These are phyloP conservation scores for Trichonephila inaurata DNA, from an alignment of 1,140 invertebrate species.

Conservation along the genomic window DNA sequence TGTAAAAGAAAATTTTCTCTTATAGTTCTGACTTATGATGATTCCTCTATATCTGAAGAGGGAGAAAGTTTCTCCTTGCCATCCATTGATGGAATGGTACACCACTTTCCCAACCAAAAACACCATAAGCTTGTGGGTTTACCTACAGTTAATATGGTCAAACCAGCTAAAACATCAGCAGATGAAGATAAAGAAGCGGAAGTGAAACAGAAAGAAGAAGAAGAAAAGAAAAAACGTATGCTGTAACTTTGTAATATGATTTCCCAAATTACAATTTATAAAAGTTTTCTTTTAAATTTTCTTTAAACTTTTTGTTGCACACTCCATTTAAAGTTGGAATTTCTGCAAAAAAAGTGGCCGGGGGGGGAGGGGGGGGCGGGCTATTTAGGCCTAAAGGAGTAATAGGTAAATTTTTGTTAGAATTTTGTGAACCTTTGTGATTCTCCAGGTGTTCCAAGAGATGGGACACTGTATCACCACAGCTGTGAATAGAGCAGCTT, in stretches of 20 bases:
- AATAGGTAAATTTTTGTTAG: too few relatives aligned
- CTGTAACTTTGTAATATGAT: too few relatives aligned
- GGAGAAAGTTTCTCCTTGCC: conserved; percentile 91
- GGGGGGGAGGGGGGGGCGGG: too few relatives aligned
- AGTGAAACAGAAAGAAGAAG: conserved; percentile 77
- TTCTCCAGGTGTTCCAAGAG: too few relatives aligned
- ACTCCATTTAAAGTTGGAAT: too few relatives aligned
- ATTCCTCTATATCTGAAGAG: conserved; percentile 92
- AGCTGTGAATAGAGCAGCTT: too few relatives aligned
- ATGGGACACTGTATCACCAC: too few relatives aligned
- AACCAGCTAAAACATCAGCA: conserved; percentile 88
- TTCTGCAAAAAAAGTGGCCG: too few relatives aligned
- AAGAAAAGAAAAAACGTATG: conserved; percentile 58
- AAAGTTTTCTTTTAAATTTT: neutral
- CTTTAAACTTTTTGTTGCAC: neutral
- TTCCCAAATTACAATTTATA: too few relatives aligned
- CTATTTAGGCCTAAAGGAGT: too few relatives aligned
- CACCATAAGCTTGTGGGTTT: conserved; percentile 83
- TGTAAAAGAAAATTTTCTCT: neutral
- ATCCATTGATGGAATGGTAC: conserved; percentile 82
- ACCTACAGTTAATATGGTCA: conserved; percentile 97
- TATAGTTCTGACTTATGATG: conserved; percentile 99
- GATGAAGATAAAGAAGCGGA: conserved; percentile 75
- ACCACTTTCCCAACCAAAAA: conserved; percentile 78
- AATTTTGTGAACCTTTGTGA: too few relatives aligned